phyloP scores from a whole-genome alignment of 1,140 invertebrate genomes.

The Anoplolepis gracilipes region DNA sequence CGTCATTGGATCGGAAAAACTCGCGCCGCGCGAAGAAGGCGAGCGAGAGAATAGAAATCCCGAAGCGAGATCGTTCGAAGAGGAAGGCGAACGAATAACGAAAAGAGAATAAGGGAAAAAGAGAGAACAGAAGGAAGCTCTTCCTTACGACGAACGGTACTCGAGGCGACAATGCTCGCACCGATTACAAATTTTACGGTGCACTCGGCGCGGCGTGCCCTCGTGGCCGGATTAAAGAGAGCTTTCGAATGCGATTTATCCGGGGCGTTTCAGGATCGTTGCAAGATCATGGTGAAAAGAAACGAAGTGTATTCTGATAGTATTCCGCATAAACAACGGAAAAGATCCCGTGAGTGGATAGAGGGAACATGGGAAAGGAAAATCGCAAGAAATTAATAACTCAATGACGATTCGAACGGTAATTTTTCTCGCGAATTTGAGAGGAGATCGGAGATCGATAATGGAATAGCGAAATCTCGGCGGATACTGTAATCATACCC shows the following conservation, averaged over 20 bases:
- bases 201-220: slow-evolving; percentile 35
- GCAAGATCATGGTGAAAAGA: background rate
- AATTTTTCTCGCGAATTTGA: background rate
- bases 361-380: background rate
- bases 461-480: background rate
- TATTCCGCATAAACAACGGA: slow-evolving; percentile 26
- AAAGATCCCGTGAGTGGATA: slow-evolving; percentile 11
- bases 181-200: slow-evolving; percentile 66
- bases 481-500: slow-evolving; percentile 62
- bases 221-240: slow-evolving; percentile 56
- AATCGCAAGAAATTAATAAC: slow-evolving; percentile 11
- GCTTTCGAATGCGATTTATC: slow-evolving; percentile 57
- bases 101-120: background rate
- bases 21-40: background rate
- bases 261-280: slow-evolving; percentile 19
- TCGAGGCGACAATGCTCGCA: slow-evolving; percentile 62
- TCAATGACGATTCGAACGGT: background rate
- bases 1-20: slow-evolving; percentile 42
- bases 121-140: background rate
- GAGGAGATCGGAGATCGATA: background rate
- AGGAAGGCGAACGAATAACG: background rate
- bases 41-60: slow-evolving; percentile 22
- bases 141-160: slow-evolving; percentile 34
- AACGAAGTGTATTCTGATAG: slow-evolving; percentile 23
- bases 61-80: background rate